Base-by-base conservation (phyloP, 64 coral and sea anemone species). In the Montipora foliosa region DNA sequence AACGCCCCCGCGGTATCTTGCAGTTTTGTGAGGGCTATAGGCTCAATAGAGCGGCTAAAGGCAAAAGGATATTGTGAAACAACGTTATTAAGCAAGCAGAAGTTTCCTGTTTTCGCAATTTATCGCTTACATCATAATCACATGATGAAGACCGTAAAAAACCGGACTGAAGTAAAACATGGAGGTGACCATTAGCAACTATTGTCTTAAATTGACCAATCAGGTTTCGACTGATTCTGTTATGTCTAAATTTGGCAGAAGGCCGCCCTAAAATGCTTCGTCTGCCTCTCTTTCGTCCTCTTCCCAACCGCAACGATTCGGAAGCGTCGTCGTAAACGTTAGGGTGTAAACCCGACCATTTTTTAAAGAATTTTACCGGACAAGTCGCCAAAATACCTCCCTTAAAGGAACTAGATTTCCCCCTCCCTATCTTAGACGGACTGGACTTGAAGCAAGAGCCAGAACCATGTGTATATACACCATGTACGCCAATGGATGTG, bases 331-430 rank as follows among this genome's bases (percentile, higher is more conserved):
- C 90, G 92, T 75, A 89, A 91, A 87, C 83, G 87, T 89, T 97
- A 84, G 84, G 88, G 95, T 89, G 84, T 94, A 84, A 82, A 97
- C 95, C 95, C 95, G 77, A 84, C 81, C 81, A 95, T 91, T 91
- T 91, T 88, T 94, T 83, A 6, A 91, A 90, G 87, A 94, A 91
- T 80, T 94, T 96, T 96, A 97, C 95, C 95, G 95, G 95, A 97
- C 95, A 97, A 97, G 95, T 97, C 95, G 95, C 95, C 95, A 97
- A 97, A 97, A 97, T 97, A 94, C 95, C 95, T 91, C 95, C 95
- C 85, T 97, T 97, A 89, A 97, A 97, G 95, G 95, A 97, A 81
- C 94, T 94, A 89, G 95, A 97, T 94, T 90, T 97, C 78, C 93
- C 89, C 91, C 78, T 93, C 84, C 95, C 92, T 87, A 90, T 97